Base-by-base conservation (phyloP, 2,797 vertebrate genomes). In the Nannoperca australis region DNA sequence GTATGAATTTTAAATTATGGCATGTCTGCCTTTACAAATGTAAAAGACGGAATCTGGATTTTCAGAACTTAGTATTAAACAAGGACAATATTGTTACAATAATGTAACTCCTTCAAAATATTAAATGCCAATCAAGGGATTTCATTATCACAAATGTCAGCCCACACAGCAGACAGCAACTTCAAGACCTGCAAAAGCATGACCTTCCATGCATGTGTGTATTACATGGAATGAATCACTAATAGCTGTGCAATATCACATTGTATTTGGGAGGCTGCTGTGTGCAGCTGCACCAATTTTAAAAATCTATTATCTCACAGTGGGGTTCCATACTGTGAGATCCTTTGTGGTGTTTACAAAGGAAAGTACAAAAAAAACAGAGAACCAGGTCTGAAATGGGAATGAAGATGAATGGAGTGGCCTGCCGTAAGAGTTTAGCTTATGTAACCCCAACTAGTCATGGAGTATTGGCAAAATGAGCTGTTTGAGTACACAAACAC, bases 271-370 rank as follows among this genome's bases (percentile, higher is more conserved):
- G 72, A 77, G 83, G 60, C 62, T 80, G 71, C 61, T 34, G 76
- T 69, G 64, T 45, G 59, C 79, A 71, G 76, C 74, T 72, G 69
- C 59, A 70, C 83, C 73, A 69, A 85, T 81, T 87, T 82, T 86
- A 78, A 83, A 91, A 92, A 91, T 91, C 85, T 81, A 89, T 89
- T 79, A 47, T 67, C 77, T 79, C 56, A 2, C 78, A 36, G 38
- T 36, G 56, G 77, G 64, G 56, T 20, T 80, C 32, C 70, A 83
- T 80, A 83, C n/a, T n/a, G n/a, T n/a, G n/a, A n/a, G n/a, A n/a
- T n/a, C n/a, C n/a, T n/a, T n/a, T n/a, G 78, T 83, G 88, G 87
- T 88, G 86, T 90, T 88, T 89, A 86, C 81, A 82, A 88, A 92
- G 88, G 84, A 88, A 82, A 59, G 76, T 58, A 60, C 76, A 70